Conservation (phyloP, 1,140 invertebrate genomes). For the Drosophila ercepeae region DNA sequence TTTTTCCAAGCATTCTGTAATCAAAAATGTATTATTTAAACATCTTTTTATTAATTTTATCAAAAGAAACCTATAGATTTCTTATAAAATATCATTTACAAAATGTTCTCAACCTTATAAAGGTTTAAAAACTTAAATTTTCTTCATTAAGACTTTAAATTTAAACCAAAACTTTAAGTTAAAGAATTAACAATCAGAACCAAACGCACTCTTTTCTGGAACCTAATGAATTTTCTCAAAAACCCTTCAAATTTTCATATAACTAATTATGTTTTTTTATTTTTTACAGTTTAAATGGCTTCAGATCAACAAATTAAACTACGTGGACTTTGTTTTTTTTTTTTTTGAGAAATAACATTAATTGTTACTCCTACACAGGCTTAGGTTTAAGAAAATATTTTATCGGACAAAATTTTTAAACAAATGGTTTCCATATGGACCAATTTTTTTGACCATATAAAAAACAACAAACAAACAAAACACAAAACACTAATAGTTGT, state of each 20-base stretch:
- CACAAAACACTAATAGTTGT: conserved; percentile 10
- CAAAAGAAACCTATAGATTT: too few relatives aligned
- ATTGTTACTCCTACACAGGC: conserved; percentile 60
- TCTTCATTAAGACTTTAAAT: too few relatives aligned
- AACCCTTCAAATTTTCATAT: not conserved
- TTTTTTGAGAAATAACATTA: conserved; percentile 17
- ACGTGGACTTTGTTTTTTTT: conserved; percentile 44
- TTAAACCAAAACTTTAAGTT: too few relatives aligned
- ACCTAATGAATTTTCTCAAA: not conserved
- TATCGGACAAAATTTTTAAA: not conserved
- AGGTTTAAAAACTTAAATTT: too few relatives aligned
- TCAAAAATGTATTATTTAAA: too few relatives aligned
- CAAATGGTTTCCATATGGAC: conserved; percentile 35
- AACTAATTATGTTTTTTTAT: not conserved
- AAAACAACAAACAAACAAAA: conserved; percentile 7
- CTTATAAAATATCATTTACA: too few relatives aligned
- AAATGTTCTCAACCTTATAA: too few relatives aligned
- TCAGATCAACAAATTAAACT: conserved; percentile 60
- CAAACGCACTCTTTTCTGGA: too few relatives aligned
- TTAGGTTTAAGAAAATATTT: conserved; percentile 30
- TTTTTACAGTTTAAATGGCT: conserved; percentile 61
- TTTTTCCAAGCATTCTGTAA: too few relatives aligned
- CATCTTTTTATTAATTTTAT: too few relatives aligned
- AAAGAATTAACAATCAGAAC: too few relatives aligned
- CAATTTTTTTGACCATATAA: conserved; percentile 16